A percentile compares a stretch with the other conserved stretches of the same genome.
Evolutionary conservation across 1,140 invertebrate species (phyloP).

Genomic region (Drosophila cardini): DNA sequence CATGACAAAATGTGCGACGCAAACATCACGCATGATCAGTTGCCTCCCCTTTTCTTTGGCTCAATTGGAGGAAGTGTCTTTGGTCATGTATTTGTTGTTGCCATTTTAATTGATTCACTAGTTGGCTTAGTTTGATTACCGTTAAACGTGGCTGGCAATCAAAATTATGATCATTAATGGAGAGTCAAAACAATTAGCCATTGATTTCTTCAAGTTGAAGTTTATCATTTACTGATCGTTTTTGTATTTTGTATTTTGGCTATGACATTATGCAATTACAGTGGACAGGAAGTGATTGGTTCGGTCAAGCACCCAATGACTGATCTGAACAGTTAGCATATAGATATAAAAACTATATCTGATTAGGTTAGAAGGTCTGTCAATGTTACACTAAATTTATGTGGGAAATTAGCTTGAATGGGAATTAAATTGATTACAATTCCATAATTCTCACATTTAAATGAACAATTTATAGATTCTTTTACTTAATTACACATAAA

Average conservation of each 20-base stretch:
- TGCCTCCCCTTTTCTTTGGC: neutral
- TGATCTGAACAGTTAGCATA: constrained; percentile 12
- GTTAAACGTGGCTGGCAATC: constrained; percentile 54
- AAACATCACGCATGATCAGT: constrained; percentile 58
- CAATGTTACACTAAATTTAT: constrained; percentile 35
- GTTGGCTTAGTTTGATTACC: constrained; percentile 55
- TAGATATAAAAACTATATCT: neutral
- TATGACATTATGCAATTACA: constrained; percentile 38
- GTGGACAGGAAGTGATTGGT: constrained; percentile 53
- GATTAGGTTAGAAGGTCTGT: constrained; percentile 9
- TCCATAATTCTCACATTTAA: constrained; percentile 33
- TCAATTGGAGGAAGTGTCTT: constrained; percentile 16
- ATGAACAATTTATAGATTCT: constrained; percentile 12
- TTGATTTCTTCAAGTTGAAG: constrained; percentile 71
- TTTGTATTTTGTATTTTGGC: constrained; percentile 32
- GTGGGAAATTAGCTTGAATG: constrained; percentile 38
- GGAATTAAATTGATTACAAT: constrained; percentile 12
- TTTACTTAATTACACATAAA: constrained; percentile 41
- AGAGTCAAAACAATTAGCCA: constrained; percentile 46
- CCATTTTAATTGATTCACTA: constrained; percentile 56
- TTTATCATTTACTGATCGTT: constrained; percentile 54
- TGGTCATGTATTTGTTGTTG: constrained; percentile 17
- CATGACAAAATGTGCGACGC: constrained; percentile 50
- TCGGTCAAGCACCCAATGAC: constrained; percentile 31
- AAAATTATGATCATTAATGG: constrained; percentile 54